phyloP scores from a whole-genome alignment of 2,797 vertebrate species.

The Taenioides sp. region DNA sequence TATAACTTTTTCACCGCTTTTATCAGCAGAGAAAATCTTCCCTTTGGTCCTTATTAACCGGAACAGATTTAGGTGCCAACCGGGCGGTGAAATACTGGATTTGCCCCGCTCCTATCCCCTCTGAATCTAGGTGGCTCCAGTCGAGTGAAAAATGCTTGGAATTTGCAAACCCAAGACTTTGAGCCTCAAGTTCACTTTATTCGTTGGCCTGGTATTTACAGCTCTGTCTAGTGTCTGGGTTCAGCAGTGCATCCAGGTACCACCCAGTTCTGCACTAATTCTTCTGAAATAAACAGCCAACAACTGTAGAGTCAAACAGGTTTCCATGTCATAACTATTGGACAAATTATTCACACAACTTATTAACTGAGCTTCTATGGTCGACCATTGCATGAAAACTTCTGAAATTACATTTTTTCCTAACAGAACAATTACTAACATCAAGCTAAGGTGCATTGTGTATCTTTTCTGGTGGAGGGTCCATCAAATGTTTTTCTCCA shows the following conservation, averaged over 20 bases:
- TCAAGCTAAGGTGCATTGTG: too few relatives aligned
- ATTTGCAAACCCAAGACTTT: constrained; percentile 77
- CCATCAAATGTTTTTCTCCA: too few relatives aligned
- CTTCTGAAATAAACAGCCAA: constrained; percentile 9
- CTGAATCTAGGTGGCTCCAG: constrained; percentile 70
- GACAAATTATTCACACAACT: background rate
- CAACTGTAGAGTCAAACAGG: background rate
- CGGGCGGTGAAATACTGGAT: constrained; percentile 57
- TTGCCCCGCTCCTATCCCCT: constrained; percentile 54
- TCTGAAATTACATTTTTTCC: too few relatives aligned
- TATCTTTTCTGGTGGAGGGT: too few relatives aligned
- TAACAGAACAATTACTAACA: too few relatives aligned
- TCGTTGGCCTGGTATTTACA: constrained; percentile 61
- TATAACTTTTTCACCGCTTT: constrained; percentile 17
- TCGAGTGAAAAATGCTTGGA: constrained; percentile 76
- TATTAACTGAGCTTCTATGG: background rate
- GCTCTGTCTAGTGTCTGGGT: constrained; percentile 53
- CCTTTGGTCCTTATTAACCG: constrained; percentile 41
- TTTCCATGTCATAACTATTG: background rate
- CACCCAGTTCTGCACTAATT: constrained; percentile 9
- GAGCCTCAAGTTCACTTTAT: constrained; percentile 70
- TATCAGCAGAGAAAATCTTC: constrained; percentile 25
- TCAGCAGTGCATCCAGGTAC: constrained; percentile 31
- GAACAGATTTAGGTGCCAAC: constrained; percentile 47
- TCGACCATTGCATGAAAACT: too few relatives aligned